Conservation (phyloP, 2,888 invertebrate species). For the Malacosoma neustria region DNA sequence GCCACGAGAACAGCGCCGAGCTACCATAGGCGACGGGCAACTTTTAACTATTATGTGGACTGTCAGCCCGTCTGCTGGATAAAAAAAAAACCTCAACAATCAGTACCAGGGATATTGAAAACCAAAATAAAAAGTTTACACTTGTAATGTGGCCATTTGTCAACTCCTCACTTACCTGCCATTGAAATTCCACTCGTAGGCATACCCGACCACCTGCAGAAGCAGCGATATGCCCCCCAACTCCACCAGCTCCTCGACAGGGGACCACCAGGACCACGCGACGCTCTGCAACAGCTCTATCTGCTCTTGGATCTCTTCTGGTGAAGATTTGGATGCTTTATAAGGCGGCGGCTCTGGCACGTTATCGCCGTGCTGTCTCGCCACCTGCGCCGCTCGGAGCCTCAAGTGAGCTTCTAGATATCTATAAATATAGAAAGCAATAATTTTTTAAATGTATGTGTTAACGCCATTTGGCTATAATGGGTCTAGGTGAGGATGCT, state of each 20-base stretch:
- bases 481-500: too few relatives aligned
- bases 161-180: slow-evolving; percentile 79
- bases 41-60: too few relatives aligned
- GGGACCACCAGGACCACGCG: slow-evolving; percentile 85
- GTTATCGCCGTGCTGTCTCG: slow-evolving; percentile 55
- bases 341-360: slow-evolving; percentile 62
- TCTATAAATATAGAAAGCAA: slow-evolving; percentile 19
- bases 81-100: too few relatives aligned
- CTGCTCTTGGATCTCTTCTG: slow-evolving; percentile 90
- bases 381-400: slow-evolving; percentile 51
- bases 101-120: too few relatives aligned
- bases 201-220: slow-evolving; percentile 89
- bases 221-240: slow-evolving; percentile 89
- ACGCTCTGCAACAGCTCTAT: slow-evolving; percentile 87
- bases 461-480: too few relatives aligned
- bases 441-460: too few relatives aligned
- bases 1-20: too few relatives aligned
- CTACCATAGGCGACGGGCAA: too few relatives aligned
- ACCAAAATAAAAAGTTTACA: too few relatives aligned
- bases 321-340: slow-evolving; percentile 76
- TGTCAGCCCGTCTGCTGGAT: too few relatives aligned
- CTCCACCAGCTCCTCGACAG: slow-evolving; percentile 90
- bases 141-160: too few relatives aligned
- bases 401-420: slow-evolving; percentile 93
- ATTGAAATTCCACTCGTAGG: slow-evolving; percentile 94